Conservation (phyloP, 2,888 invertebrate species). For the Phrixothrix hirtus region DNA sequence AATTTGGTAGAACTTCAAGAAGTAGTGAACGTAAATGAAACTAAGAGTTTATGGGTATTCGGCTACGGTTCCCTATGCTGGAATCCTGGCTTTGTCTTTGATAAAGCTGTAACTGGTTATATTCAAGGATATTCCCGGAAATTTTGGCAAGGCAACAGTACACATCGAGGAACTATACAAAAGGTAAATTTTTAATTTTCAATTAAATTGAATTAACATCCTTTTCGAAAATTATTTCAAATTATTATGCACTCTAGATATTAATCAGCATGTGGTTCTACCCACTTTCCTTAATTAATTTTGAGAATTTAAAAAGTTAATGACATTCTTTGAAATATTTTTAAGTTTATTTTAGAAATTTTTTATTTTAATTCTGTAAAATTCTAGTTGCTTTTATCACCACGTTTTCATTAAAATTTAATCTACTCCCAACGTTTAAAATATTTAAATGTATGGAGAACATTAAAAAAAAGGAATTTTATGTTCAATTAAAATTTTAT, state of each 20-base stretch:
- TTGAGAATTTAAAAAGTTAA: too few species aligned
- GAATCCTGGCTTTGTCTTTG: conserved; percentile 90
- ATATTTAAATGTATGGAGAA: too few species aligned
- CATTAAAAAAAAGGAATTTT: too few species aligned
- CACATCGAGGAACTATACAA: conserved; percentile 74
- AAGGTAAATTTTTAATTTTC: conserved; percentile 62
- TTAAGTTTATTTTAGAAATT: neutral
- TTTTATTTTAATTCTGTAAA: neutral
- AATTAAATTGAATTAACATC: neutral
- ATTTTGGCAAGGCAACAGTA: conserved; percentile 92
- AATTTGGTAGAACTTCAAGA: conserved; percentile 41
- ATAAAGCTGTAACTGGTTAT: conserved; percentile 79
- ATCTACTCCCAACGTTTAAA: too few species aligned
- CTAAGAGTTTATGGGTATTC: conserved; percentile 80
- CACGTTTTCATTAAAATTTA: too few species aligned
- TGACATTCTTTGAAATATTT: too few species aligned
- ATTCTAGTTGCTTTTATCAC: too few species aligned
- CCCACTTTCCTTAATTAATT: too few species aligned
- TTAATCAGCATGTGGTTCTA: too few species aligned
- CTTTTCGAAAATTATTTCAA: neutral
- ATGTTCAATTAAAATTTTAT: too few species aligned
- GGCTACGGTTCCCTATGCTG: conserved; percentile 96
- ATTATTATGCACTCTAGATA: too few species aligned
- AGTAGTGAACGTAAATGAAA: conserved; percentile 48
- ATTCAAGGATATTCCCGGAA: conserved; percentile 78